Evolutionary conservation across 2,113 vertebrate genomes (phyloP), one percentile per base, ranked within the genome.

Genomic region (Myotis yumanensis): DNA sequence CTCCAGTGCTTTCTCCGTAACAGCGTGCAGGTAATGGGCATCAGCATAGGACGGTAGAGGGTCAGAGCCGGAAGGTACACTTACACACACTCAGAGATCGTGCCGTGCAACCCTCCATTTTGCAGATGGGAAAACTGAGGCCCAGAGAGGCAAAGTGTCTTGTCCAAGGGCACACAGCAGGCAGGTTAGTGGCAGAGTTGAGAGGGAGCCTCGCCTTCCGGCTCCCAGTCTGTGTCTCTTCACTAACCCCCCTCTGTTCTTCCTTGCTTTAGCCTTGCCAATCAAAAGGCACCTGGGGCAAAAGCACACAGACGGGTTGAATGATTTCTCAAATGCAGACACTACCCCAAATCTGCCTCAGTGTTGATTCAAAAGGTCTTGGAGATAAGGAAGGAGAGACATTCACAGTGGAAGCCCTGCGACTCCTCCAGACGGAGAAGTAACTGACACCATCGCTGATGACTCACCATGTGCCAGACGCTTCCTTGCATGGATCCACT

Each of bases 1-100:
- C 23, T 20, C 25, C 43, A 1, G 0, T 2, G 14, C 8, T 28
- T 52, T 48, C 62, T 51, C 37, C 2, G 0, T 3, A 1, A 18
- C 43, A 14, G 32, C 0, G 0, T n/a, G 7, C 0, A 6, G 62
- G 20, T 23, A 18, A 3, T 0, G 46, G 72, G 80, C 73, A 11
- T 9, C n/a, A 1, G 1, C 0, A 0, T 0, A 6, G 30, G 52
- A 35, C 15, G 4, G 1, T 0, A 0, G 46, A 14, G 51, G 4
- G 11, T 59, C 11, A 32, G 37, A 75, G 46, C 59, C 48, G 4
- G n/a, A 25, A 84, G 72, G 16, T 2, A 0, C 11, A 1, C 68
- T 11, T 0, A 18, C 28, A 76, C 32, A 25, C 16, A 4, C 68
- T 17, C 2, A 16, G 32, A 66, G 40, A 20, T 7, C 23, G 17